Percentiles rank a stretch among this genome's conserved stretches.
phyloP scores from a whole-genome alignment of 2,888 invertebrate genomes.

The Teleogryllus oceanicus region DNA sequence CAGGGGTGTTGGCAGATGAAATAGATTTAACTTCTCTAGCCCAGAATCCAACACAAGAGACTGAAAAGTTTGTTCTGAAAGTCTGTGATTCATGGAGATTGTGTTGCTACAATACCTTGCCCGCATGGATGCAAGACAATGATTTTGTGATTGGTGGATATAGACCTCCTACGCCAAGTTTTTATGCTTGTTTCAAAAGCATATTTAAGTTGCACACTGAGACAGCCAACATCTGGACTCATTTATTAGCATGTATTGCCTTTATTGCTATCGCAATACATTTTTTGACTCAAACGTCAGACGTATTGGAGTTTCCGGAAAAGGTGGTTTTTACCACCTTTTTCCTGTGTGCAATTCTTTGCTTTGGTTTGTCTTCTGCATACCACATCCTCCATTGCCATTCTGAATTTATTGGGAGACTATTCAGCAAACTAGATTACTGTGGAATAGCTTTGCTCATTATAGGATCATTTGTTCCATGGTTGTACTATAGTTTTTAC shows the following conservation, averaged over 20 bases:
- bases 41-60: slow-evolving; percentile 86
- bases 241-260: slow-evolving; percentile 84
- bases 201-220: slow-evolving; percentile 98
- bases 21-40: slow-evolving; percentile 79
- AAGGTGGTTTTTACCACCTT: slow-evolving; percentile 93
- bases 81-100: slow-evolving; percentile 55
- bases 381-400: slow-evolving; percentile 99
- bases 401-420: slow-evolving; percentile 91
- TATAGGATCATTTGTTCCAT: slow-evolving; percentile 98
- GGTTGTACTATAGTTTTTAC: slow-evolving; percentile 99
- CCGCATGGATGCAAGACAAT: slow-evolving; percentile 97
- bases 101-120: slow-evolving; percentile 86
- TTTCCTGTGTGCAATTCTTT: slow-evolving; percentile 93
- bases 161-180: slow-evolving; percentile 92
- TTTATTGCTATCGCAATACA: slow-evolving; percentile 78
- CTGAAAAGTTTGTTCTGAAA: slow-evolving; percentile 88
- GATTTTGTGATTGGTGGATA: slow-evolving; percentile 94
- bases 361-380: slow-evolving; percentile 92
- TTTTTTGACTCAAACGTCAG: slow-evolving; percentile 80
- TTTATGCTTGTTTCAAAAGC: slow-evolving; percentile 93
- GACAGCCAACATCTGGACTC: slow-evolving; percentile 99
- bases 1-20: slow-evolving; percentile 78
- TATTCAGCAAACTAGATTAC: slow-evolving; percentile 99
- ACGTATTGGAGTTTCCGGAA: slow-evolving; percentile 86
- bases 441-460: slow-evolving; percentile 97